Base-by-base conservation (phyloP, 2,113 vertebrate species). In the Smithornis capensis region DNA sequence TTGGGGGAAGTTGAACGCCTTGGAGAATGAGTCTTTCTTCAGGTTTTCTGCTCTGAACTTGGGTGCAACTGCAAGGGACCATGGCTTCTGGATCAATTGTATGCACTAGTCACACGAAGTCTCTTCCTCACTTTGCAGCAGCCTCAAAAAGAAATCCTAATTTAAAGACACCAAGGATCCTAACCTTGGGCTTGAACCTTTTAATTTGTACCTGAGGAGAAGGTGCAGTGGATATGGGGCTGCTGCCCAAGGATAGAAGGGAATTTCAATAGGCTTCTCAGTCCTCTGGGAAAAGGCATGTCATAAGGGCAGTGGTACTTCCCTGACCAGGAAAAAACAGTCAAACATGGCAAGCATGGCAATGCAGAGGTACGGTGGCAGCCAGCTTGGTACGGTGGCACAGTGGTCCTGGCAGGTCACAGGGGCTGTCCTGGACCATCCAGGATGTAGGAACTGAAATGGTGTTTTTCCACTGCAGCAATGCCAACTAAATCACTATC, bases 1-100 rank as follows among this genome's bases (percentile, higher is more conserved):
- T 4, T 3, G 1, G 14, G 24, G 21, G 17, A 4, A 12, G 52
- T 23, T 63, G 59, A 47, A 42, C 7, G 7, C 7, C 84, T 60
- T 60, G 42, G 14, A 75, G n/a, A 89, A 78, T 25, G 14, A 57
- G 31, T 12, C 3, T 79, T 86, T 70, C 50, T 65, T 67, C n/a
- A 57, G n/a, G n/a, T 82, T 86, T 94, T 87, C 50, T 55, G 33
- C 80, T 83, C 63, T 67, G 47, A 90, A 50, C 47, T 77, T 24
- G 38, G 9, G 5, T 47, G 27, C 33, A n/a, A 81, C 37, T 33
- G 33, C 0, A 0, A 75, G 17, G 24, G 24, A 82, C 40, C 14
- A 19, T 1, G 7, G 19, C 37, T 91, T 70, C 78, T 56, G 40
- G 3, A 88, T n/a, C 35, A 83, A 33, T 22, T 49, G 40, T 17